These are phyloP conservation scores for Perithous albicinctus DNA, from an alignment of 2,888 invertebrate genomes.

Conservation along the genomic window DNA sequence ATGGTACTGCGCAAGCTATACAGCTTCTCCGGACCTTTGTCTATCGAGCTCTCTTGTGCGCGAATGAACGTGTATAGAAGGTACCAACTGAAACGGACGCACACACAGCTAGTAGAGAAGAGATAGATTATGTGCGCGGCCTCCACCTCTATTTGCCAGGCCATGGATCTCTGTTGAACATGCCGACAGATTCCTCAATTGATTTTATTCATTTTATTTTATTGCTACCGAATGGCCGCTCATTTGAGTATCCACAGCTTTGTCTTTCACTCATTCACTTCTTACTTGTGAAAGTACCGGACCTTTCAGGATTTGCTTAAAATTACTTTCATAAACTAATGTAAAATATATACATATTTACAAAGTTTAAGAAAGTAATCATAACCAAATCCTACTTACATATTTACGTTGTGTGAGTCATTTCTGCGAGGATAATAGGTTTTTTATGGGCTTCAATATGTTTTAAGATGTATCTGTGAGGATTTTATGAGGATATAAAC, in stretches of 20 bases:
- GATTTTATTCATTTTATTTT: constrained; percentile 34
- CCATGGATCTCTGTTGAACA: constrained; percentile 11
- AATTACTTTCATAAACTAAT: neutral
- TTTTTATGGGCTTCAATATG: neutral
- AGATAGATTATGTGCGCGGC: constrained; percentile 18
- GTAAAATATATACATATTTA: too few species aligned
- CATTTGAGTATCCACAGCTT: neutral
- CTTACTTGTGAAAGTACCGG: neutral
- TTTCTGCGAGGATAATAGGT: neutral
- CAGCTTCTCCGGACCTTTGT: constrained; percentile 44
- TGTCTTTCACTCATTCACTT: neutral
- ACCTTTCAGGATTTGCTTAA: neutral
- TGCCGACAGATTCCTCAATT: constrained; percentile 41
- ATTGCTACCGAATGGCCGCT: constrained; percentile 16
- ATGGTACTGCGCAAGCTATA: constrained; percentile 14
- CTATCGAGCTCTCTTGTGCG: constrained; percentile 30
- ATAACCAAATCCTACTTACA: too few species aligned
- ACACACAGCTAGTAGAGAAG: constrained; percentile 7
- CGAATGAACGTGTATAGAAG: constrained; percentile 32
- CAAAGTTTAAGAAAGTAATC: too few species aligned
- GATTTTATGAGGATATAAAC: neutral
- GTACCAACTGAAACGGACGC: neutral
- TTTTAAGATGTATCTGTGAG: neutral
- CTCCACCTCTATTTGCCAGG: constrained; percentile 36
- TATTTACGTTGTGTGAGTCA: neutral